phyloP scores from a whole-genome alignment of 2,888 invertebrate species.

The Palloptera scutellata region DNA sequence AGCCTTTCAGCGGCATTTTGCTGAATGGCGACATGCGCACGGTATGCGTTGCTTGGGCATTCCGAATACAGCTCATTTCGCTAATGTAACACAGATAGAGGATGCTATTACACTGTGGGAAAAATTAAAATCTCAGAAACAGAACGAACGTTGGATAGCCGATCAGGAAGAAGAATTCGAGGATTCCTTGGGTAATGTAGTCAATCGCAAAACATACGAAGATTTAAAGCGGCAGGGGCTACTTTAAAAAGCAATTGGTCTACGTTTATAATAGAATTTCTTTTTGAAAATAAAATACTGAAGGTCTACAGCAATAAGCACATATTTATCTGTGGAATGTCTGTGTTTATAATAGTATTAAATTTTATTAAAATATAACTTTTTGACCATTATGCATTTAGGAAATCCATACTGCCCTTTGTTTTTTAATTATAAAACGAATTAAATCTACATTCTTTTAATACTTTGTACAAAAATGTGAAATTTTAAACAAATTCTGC shows the following conservation, averaged over 20 bases:
- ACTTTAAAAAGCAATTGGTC: slow-evolving; percentile 68
- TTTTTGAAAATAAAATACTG: not conserved
- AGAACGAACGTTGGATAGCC: slow-evolving; percentile 94
- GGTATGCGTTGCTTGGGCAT: slow-evolving; percentile 99
- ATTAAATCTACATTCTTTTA: slow-evolving; percentile 8
- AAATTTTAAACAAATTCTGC: slow-evolving; percentile 45
- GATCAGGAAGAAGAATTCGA: slow-evolving; percentile 99
- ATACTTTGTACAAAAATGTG: not conserved
- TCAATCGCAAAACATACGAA: slow-evolving; percentile 97
- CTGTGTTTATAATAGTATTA: not conserved
- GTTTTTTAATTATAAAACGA: slow-evolving; percentile 6
- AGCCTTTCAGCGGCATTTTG: slow-evolving; percentile 99
- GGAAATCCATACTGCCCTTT: no score
- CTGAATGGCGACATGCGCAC: slow-evolving; percentile 87
- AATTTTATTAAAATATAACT: slow-evolving; percentile 16
- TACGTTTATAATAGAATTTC: no score
- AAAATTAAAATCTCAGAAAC: slow-evolving; percentile 94
- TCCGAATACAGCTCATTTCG: slow-evolving; percentile 99
- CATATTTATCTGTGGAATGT: not conserved
- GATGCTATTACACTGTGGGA: slow-evolving; percentile 98
- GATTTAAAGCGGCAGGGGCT: slow-evolving; percentile 98
- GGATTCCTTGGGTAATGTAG: slow-evolving; percentile 98
- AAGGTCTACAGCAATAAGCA: not conserved
- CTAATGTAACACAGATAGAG: slow-evolving; percentile 98
- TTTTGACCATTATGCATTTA: no score